A percentile compares a stretch with the other conserved stretches of the same genome.
These are phyloP conservation scores for Holotrichia oblita DNA, from an alignment of 1,140 invertebrate genomes.

Conservation along the genomic window DNA sequence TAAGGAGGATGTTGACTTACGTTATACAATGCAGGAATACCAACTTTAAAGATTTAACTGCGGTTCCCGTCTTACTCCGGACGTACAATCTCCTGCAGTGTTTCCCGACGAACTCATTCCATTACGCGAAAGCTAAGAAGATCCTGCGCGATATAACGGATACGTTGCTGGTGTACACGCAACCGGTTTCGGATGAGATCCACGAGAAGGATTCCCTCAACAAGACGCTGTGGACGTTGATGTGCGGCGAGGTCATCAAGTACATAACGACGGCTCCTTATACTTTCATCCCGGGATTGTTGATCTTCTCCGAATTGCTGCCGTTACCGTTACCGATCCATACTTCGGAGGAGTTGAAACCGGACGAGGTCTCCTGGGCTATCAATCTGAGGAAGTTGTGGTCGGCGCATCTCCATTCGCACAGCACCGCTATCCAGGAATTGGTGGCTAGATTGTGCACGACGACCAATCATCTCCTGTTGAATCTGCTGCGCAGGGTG, in stretches of 20 bases:
- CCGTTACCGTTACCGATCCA: slow-evolving; percentile 87
- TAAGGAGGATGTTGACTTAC: slow-evolving; percentile 82
- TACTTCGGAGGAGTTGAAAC: slow-evolving; percentile 67
- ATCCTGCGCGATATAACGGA: slow-evolving; percentile 81
- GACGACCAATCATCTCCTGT: slow-evolving; percentile 79
- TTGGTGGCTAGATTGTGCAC: slow-evolving; percentile 78
- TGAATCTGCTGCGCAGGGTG: slow-evolving; percentile 82
- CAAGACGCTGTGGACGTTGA: slow-evolving; percentile 89
- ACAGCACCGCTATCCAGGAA: slow-evolving; percentile 76
- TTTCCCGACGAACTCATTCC: slow-evolving; percentile 74
- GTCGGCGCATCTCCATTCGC: slow-evolving; percentile 91
- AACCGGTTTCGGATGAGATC: slow-evolving; percentile 79
- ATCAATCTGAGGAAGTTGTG: slow-evolving; percentile 87
- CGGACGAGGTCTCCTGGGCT: slow-evolving; percentile 74
- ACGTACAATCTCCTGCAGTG: slow-evolving; percentile 84
- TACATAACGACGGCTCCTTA: slow-evolving; percentile 80
- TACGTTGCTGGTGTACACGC: slow-evolving; percentile 86
- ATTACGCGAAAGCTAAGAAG: slow-evolving; percentile 70
- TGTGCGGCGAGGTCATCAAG: slow-evolving; percentile 86
- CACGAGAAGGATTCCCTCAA: slow-evolving; percentile 71
- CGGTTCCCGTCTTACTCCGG: slow-evolving; percentile 82
- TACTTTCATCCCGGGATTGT: slow-evolving; percentile 86
- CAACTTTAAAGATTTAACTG: slow-evolving; percentile 88
- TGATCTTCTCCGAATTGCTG: slow-evolving; percentile 85
- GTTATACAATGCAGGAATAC: slow-evolving; percentile 85